These are phyloP conservation scores for Brachymystax lenok DNA, from an alignment of 2,797 vertebrate genomes.

Conservation along the genomic window DNA sequence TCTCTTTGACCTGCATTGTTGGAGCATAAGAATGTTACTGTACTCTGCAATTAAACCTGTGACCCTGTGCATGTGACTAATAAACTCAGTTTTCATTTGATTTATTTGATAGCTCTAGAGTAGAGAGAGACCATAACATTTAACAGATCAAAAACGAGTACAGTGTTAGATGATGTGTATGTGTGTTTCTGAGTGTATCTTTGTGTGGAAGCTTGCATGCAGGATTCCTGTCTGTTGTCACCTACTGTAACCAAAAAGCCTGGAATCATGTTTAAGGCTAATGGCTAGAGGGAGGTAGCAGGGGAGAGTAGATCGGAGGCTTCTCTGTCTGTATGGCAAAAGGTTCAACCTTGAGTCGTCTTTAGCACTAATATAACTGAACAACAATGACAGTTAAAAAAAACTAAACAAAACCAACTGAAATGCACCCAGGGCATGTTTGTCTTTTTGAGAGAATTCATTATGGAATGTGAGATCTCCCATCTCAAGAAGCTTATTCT, in stretches of 20 bases:
- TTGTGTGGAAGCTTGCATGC: no score
- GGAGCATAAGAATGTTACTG: no score
- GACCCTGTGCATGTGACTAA: no score
- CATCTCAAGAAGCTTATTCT: conserved; percentile 2
- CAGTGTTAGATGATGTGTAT: background rate
- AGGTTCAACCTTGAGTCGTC: background rate
- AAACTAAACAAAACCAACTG: no score
- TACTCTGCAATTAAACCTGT: no score
- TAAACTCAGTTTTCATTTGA: no score
- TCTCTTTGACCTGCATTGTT: no score
- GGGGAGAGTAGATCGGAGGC: background rate
- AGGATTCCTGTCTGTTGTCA: background rate
- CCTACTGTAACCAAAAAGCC: background rate
- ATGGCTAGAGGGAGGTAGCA: background rate
- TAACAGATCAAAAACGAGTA: background rate
- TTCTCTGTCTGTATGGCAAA: background rate
- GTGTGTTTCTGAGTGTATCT: background rate
- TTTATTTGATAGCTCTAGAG: background rate
- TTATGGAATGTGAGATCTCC: conserved; percentile 2
- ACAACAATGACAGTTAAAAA: background rate
- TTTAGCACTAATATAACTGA: background rate
- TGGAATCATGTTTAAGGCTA: background rate
- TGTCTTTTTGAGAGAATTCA: background rate
- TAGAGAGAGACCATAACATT: background rate
- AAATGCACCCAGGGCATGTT: background rate